These are phyloP conservation scores for Procavia capensis DNA, from an alignment of 2,113 vertebrate genomes.

Conservation along the genomic window DNA sequence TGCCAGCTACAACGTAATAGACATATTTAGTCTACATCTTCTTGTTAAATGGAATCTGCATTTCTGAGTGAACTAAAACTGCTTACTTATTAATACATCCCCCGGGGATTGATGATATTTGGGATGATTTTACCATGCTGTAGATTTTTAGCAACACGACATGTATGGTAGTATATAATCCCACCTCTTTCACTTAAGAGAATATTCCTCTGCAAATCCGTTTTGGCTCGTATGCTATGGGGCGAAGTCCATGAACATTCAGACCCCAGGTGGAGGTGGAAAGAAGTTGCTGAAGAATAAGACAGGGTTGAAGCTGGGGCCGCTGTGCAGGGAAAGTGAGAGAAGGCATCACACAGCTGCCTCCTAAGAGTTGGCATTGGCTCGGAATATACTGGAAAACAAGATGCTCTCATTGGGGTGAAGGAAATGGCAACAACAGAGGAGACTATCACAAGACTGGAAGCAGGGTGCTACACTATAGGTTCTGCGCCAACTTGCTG, in stretches of 20 bases:
- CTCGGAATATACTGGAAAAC: too few relatives aligned
- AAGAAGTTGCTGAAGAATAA: neutral
- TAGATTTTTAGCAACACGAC: slow-evolving; percentile 66
- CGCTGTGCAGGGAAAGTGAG: neutral
- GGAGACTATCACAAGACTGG: neutral
- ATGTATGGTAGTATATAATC: slow-evolving; percentile 1
- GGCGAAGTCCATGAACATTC: neutral
- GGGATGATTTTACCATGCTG: slow-evolving; percentile 72
- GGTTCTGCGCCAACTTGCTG: neutral
- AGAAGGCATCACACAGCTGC: neutral
- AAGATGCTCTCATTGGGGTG: neutral
- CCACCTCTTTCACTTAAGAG: slow-evolving; percentile 30
- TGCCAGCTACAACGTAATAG: slow-evolving; percentile 54
- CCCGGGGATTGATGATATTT: slow-evolving; percentile 74
- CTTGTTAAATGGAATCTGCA: slow-evolving; percentile 74
- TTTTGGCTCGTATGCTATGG: neutral
- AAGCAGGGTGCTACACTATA: neutral
- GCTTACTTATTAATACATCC: slow-evolving; percentile 78
- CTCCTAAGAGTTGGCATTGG: neutral
- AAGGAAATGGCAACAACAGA: neutral
- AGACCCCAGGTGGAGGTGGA: neutral
- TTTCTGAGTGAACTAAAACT: slow-evolving; percentile 75
- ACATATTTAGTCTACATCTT: slow-evolving; percentile 63
- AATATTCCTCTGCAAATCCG: neutral
- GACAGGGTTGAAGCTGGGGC: neutral